A percentile compares a stretch with the other conserved stretches of the same genome.
These are phyloP conservation scores for Polietes domitor DNA, from an alignment of 2,888 invertebrate species.

Conservation along the genomic window DNA sequence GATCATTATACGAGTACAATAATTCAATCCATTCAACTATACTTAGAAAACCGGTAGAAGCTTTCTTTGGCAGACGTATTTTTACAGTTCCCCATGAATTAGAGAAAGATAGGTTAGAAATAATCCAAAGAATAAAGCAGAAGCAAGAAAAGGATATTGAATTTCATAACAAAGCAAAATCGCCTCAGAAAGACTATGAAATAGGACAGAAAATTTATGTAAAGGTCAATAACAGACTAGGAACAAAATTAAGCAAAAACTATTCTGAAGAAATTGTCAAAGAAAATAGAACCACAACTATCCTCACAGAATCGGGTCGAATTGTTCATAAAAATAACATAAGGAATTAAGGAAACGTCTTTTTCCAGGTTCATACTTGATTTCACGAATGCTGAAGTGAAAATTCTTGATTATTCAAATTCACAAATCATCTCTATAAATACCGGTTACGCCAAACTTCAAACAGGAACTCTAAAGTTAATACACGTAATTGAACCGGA, in stretches of 20 bases:
- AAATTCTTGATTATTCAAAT: constrained; percentile 40
- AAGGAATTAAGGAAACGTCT: constrained; percentile 15
- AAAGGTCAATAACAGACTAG: constrained; percentile 42
- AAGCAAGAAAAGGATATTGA: neutral
- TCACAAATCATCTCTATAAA: constrained; percentile 25
- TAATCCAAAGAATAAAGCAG: neutral
- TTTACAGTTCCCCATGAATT: constrained; percentile 8
- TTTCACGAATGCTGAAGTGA: constrained; percentile 1
- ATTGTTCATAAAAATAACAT: constrained; percentile 34
- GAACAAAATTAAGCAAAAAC: constrained; percentile 38
- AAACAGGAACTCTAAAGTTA: constrained; percentile 38
- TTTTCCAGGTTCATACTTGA: constrained; percentile 12
- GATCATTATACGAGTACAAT: constrained; percentile 40
- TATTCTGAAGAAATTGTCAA: constrained; percentile 44
- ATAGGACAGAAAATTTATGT: constrained; percentile 36
- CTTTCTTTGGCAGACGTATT: constrained; percentile 31
- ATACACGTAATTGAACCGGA: constrained; percentile 20
- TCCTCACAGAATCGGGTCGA: constrained; percentile 18
- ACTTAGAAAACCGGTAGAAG: constrained; percentile 21
- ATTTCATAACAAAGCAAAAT: constrained; percentile 22
- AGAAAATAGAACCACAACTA: constrained; percentile 34
- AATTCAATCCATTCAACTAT: constrained; percentile 33
- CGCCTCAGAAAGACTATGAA: constrained; percentile 19
- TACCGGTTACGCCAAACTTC: constrained; percentile 20
- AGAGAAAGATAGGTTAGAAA: constrained; percentile 13